phyloP scores from a whole-genome alignment of 2,797 vertebrate genomes.

The Sebastolobus alascanus region DNA sequence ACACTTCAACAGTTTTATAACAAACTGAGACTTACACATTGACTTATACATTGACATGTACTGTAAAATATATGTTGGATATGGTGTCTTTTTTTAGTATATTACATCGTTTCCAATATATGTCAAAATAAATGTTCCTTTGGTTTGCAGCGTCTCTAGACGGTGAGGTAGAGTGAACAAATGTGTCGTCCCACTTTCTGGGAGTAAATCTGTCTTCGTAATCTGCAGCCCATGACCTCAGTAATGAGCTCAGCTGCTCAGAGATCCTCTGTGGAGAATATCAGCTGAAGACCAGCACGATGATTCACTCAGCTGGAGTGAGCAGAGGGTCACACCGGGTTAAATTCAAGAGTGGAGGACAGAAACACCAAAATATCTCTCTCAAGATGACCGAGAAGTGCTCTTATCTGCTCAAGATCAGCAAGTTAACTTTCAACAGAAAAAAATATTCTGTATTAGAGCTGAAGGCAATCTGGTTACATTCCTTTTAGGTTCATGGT shows the following conservation, averaged over 20 bases:
- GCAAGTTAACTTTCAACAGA: too few species aligned
- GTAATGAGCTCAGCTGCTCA: slow-evolving; percentile 72
- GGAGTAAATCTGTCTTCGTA: slow-evolving; percentile 61
- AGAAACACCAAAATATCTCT: not conserved
- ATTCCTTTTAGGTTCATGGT: too few species aligned
- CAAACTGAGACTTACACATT: too few species aligned
- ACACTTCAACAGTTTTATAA: too few species aligned
- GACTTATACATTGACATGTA: too few species aligned
- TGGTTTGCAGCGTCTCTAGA: not conserved
- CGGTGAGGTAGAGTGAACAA: not conserved
- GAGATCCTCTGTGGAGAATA: slow-evolving; percentile 33
- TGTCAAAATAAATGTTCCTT: not conserved
- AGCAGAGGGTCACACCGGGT: not conserved
- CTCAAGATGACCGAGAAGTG: too few species aligned
- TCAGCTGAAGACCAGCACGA: slow-evolving; percentile 17
- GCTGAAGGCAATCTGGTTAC: too few species aligned
- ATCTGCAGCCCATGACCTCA: slow-evolving; percentile 63
- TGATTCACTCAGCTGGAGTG: slow-evolving; percentile 12
- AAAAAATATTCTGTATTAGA: too few species aligned
- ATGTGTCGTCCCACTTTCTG: slow-evolving; percentile 52
- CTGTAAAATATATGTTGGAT: too few species aligned
- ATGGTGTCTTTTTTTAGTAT: too few species aligned
- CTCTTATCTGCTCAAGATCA: too few species aligned
- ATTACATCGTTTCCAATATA: too few species aligned
- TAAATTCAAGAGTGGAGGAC: not conserved